These are phyloP conservation scores for Sitta carolinensis DNA, from an alignment of 2,797 vertebrate species.

Conservation along the genomic window DNA sequence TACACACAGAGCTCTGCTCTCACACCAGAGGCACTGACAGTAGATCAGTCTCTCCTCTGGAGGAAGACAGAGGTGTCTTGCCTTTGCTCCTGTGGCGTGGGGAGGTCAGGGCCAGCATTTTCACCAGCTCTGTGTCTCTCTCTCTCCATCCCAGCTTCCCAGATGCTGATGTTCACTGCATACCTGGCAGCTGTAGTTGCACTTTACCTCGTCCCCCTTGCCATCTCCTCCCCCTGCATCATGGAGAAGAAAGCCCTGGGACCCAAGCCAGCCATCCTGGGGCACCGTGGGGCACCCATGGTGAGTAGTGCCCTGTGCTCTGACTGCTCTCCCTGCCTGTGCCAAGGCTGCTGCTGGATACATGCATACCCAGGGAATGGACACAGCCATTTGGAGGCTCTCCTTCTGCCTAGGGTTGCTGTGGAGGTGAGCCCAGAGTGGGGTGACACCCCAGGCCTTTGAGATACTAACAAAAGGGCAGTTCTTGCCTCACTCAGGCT, in stretches of 20 bases:
- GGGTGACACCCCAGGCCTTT: accelerated
- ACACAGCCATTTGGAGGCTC: accelerated
- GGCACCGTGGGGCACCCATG: constrained; percentile 91
- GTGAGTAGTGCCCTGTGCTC: constrained; percentile 74
- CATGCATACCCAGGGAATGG: neutral
- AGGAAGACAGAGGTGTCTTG: neutral
- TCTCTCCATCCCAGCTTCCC: constrained; percentile 78
- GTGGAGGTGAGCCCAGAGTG: neutral
- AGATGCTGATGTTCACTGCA: constrained; percentile 81
- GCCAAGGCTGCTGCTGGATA: accelerated
- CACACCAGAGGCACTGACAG: accelerated
- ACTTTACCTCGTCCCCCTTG: constrained; percentile 87
- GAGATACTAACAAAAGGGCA: neutral
- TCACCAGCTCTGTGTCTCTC: neutral
- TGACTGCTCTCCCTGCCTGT: neutral
- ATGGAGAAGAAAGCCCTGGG: constrained; percentile 88
- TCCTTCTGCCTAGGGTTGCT: neutral
- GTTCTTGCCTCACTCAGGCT: neutral
- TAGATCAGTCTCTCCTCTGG: neutral
- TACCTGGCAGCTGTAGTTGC: constrained; percentile 83
- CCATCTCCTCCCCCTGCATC: constrained; percentile 93
- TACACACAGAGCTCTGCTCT: neutral
- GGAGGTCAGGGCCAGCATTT: neutral
- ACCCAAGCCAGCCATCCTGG: constrained; percentile 86
- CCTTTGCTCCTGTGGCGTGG: accelerated